Evolutionary conservation across 92 coral and sea anemone species (phyloP).

Genomic region (Epizoanthus rinbou): DNA sequence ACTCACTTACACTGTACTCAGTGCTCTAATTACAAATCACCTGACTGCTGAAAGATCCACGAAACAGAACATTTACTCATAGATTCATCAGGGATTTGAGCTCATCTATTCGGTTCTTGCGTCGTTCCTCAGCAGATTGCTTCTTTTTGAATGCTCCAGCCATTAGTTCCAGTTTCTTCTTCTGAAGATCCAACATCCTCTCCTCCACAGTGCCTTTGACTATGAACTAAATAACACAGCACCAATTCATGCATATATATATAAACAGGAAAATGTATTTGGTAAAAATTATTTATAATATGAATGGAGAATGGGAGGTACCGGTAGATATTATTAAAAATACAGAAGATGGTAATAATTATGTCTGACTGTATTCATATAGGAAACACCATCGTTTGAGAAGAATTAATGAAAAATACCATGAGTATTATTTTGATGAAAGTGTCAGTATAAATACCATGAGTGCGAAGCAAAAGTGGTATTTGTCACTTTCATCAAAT

Average conservation of each 20-base stretch:
- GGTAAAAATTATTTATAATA: too few species aligned
- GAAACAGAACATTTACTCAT: conserved; percentile 8
- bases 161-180: conserved; percentile 78
- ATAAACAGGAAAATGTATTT: too few species aligned
- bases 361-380: too few species aligned
- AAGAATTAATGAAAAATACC: too few species aligned
- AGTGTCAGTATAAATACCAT: too few species aligned
- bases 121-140: conserved; percentile 72
- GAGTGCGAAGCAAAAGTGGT: too few species aligned
- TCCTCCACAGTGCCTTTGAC: conserved; percentile 84
- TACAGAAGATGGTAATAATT: too few species aligned
- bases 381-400: too few species aligned
- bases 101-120: conserved; percentile 69
- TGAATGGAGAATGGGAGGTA: too few species aligned
- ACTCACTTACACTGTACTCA: background rate
- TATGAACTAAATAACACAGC: conserved; percentile 54
- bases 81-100: conserved; percentile 75
- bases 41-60: background rate
- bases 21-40: background rate
- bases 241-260: background rate
- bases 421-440: too few species aligned
- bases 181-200: conserved; percentile 84
- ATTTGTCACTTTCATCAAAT: too few species aligned
- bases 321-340: too few species aligned
- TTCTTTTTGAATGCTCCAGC: conserved; percentile 77